phyloP scores from a whole-genome alignment of 30 jellyfish, hydroid and myxozoan genomes.

The Calvadosia cruxmelitensis region DNA sequence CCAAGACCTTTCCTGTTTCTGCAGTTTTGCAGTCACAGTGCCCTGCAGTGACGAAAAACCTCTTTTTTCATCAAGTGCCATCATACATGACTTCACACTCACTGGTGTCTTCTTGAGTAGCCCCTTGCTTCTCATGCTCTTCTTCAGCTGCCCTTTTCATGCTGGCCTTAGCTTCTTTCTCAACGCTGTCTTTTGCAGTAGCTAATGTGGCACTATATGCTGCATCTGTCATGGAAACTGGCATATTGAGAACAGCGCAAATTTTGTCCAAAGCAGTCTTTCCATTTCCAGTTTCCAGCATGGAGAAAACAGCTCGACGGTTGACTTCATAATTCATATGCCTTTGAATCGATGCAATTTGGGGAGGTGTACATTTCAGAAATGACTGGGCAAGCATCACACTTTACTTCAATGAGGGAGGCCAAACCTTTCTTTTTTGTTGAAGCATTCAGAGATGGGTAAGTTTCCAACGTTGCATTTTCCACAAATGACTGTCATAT shows the following conservation, averaged over 20 bases:
- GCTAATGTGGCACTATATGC: no score
- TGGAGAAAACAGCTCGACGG: conserved; percentile 9
- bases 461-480: no score
- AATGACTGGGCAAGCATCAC: no score
- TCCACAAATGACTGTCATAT: no score
- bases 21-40: conserved; percentile 24
- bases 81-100: conserved; percentile 23
- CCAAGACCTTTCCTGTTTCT: conserved; percentile 7
- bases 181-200: no score
- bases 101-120: not conserved
- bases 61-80: conserved; percentile 23
- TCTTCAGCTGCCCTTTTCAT: conserved; percentile 20
- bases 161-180: no score
- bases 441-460: no score
- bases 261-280: no score
- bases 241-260: no score
- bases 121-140: conserved; percentile 4
- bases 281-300: conserved; percentile 24
- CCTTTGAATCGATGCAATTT: conserved; percentile 1
- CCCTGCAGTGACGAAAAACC: conserved; percentile 18
- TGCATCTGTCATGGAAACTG: no score
- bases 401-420: no score
- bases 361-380: conserved; percentile 11
- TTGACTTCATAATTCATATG: conserved; percentile 18
- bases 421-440: no score